Conservation (phyloP, 1,140 invertebrate species). For the Calliphora vicina region DNA sequence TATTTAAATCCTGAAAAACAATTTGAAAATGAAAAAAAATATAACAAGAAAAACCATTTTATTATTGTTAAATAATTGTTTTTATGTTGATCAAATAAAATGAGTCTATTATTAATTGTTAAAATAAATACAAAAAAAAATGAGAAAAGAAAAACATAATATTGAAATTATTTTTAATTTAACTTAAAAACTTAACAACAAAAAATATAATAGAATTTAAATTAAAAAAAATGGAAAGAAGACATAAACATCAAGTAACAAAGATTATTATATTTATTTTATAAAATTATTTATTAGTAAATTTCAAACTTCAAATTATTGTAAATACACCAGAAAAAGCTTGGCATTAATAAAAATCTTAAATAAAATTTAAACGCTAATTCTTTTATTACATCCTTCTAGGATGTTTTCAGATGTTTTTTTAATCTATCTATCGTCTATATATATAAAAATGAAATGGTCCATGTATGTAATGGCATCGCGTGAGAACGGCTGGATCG, state of each 20-base stretch:
- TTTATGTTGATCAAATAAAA: constrained; percentile 7
- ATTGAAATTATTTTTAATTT: constrained; percentile 6
- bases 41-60: not conserved
- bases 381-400: too few relatives aligned
- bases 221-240: not conserved
- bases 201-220: not conserved
- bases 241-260: not conserved
- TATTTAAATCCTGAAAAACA: not conserved
- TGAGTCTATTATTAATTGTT: not conserved
- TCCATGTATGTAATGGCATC: too few relatives aligned
- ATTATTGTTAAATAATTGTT: constrained; percentile 3
- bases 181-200: constrained; percentile 12
- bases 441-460: too few relatives aligned
- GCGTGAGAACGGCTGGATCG: too few relatives aligned
- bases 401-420: too few relatives aligned
- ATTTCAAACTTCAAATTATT: constrained; percentile 37
- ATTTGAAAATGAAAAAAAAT: not conserved
- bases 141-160: not conserved
- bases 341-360: constrained; percentile 60
- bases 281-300: constrained; percentile 34
- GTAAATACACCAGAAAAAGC: constrained; percentile 54
- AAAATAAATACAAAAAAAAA: not conserved
- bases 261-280: not conserved
- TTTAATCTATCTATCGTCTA: too few relatives aligned
- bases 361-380: constrained; percentile 43